Evolutionary conservation across 1,140 invertebrate genomes (phyloP).

Genomic region (Schlechtendalia chinensis): DNA sequence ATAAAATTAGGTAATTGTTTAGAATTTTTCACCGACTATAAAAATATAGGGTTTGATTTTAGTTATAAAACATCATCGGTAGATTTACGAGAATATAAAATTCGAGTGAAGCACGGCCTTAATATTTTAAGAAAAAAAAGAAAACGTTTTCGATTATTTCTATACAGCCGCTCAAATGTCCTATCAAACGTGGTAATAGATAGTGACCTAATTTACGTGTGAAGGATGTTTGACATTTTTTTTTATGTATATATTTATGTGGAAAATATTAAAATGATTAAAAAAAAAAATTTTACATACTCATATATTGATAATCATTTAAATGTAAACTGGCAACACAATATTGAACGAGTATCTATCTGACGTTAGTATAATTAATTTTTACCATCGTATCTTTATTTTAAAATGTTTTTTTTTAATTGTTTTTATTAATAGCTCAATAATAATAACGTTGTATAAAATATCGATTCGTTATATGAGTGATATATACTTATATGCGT

Average conservation of each 20-base stretch:
- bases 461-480: background rate
- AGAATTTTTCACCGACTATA: no score
- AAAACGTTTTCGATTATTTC: background rate
- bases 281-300: background rate
- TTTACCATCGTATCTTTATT: background rate
- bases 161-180: background rate
- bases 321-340: background rate
- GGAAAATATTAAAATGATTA: background rate
- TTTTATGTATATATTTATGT: background rate
- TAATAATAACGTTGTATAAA: background rate
- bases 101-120: background rate
- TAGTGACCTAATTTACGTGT: background rate
- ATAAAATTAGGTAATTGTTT: no score
- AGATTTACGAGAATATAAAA: no score
- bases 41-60: no score
- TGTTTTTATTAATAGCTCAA: conserved; percentile 2
- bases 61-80: no score
- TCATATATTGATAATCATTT: background rate
- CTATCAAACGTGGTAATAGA: background rate
- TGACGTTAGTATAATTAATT: conserved; percentile 5
- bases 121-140: background rate
- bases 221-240: no score
- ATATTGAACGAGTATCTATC: background rate
- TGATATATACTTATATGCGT: background rate
- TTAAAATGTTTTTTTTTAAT: conserved; percentile 5